These are phyloP conservation scores for Orchesella flavescens DNA, from an alignment of 2,888 invertebrate genomes.

Conservation along the genomic window DNA sequence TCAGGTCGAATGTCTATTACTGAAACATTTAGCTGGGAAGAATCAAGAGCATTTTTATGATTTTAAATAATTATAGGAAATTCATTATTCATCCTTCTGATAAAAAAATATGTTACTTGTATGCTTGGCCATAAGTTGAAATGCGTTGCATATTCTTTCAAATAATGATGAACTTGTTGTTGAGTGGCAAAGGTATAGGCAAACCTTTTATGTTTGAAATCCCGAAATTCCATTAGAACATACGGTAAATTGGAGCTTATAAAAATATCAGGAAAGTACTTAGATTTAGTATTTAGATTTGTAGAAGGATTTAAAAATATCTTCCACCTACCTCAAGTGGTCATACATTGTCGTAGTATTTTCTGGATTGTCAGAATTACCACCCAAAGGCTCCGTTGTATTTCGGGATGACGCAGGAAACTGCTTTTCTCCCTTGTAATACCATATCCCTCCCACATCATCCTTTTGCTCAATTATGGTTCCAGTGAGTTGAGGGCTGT, in stretches of 20 bases:
- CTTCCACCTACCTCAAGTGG: slow-evolving; percentile 38
- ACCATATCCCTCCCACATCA: slow-evolving; percentile 92
- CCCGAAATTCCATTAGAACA: too few relatives aligned
- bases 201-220: too few relatives aligned
- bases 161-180: slow-evolving; percentile 20
- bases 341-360: slow-evolving; percentile 47
- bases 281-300: too few relatives aligned
- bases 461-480: slow-evolving; percentile 85
- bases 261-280: too few relatives aligned
- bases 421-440: slow-evolving; percentile 81
- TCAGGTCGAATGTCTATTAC: slow-evolving; percentile 30
- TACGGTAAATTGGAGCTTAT: not conserved
- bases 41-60: too few relatives aligned
- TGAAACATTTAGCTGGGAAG: slow-evolving; percentile 6
- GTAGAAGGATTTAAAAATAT: too few relatives aligned
- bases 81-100: too few relatives aligned
- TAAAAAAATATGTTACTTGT: too few relatives aligned
- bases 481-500: slow-evolving; percentile 77
- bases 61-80: too few relatives aligned
- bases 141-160: slow-evolving; percentile 29
- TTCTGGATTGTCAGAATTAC: not conserved
- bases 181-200: slow-evolving; percentile 18
- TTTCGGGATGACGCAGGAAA: slow-evolving; percentile 29
- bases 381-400: too few relatives aligned
- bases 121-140: slow-evolving; percentile 49